Evolutionary conservation across 1,140 invertebrate species (phyloP).

Genomic region (Drosophila baimaii): DNA sequence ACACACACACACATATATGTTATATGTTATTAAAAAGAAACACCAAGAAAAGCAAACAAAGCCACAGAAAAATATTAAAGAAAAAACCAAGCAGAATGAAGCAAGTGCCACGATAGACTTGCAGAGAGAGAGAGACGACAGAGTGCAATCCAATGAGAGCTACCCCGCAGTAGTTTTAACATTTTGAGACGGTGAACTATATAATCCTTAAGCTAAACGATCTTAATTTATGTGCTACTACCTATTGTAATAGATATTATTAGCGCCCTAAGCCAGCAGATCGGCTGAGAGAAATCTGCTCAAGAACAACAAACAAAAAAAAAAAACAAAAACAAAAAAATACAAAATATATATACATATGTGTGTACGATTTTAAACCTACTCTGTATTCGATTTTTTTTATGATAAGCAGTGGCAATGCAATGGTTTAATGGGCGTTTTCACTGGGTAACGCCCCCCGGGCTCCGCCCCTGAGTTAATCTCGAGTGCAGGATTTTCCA

Average conservation of each 20-base stretch:
- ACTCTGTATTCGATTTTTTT: neutral
- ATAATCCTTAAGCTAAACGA: conserved; percentile 38
- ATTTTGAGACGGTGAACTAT: conserved; percentile 19
- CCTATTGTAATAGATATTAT: conserved; percentile 64
- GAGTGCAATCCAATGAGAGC: neutral
- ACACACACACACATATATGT: conserved; percentile 8
- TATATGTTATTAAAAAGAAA: conserved; percentile 7
- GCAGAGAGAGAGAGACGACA: neutral
- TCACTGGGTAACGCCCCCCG: conserved; percentile 25
- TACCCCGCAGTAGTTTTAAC: conserved; percentile 34
- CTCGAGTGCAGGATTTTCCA: neutral
- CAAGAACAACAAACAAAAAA: too few relatives aligned
- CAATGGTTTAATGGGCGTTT: conserved; percentile 35
- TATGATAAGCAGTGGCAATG: neutral
- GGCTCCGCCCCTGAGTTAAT: conserved; percentile 22
- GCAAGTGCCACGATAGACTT: neutral
- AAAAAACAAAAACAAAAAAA: conserved; percentile 7
- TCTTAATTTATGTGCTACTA: conserved; percentile 51
- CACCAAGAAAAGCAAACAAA: neutral
- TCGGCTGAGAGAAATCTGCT: conserved; percentile 47
- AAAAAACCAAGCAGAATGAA: neutral
- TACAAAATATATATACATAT: conserved; percentile 31
- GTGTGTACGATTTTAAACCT: conserved; percentile 41
- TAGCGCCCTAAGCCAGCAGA: conserved; percentile 48
- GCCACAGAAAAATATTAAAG: neutral